phyloP scores from a whole-genome alignment of 1,140 invertebrate species.

The Drosophila tsacasi region DNA sequence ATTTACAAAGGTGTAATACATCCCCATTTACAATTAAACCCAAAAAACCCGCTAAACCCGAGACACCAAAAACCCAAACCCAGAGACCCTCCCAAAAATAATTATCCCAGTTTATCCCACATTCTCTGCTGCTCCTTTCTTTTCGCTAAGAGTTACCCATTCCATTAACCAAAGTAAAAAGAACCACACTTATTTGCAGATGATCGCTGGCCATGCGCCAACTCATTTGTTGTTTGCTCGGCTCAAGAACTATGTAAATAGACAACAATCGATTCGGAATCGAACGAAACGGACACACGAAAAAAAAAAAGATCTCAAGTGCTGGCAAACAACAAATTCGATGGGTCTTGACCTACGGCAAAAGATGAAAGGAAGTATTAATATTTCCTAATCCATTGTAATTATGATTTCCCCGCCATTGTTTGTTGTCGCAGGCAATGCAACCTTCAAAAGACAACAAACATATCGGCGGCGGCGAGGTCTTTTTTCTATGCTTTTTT shows the following conservation, averaged over 20 bases:
- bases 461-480: slow-evolving; percentile 39
- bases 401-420: slow-evolving; percentile 73
- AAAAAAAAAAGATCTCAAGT: slow-evolving; percentile 47
- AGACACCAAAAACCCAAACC: background rate
- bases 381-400: slow-evolving; percentile 82
- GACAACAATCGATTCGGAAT: slow-evolving; percentile 15
- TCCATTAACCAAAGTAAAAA: background rate
- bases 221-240: slow-evolving; percentile 69
- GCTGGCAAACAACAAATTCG: slow-evolving; percentile 23
- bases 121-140: slow-evolving; percentile 5
- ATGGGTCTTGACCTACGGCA: slow-evolving; percentile 45
- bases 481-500: slow-evolving; percentile 10
- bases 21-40: background rate
- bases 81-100: slow-evolving; percentile 7
- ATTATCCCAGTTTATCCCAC: slow-evolving; percentile 36
- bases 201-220: slow-evolving; percentile 69
- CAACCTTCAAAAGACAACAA: slow-evolving; percentile 58
- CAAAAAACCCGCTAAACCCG: background rate
- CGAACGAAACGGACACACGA: slow-evolving; percentile 18
- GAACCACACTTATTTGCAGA: slow-evolving; percentile 47
- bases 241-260: slow-evolving; percentile 61
- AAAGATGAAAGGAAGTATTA: slow-evolving; percentile 75
- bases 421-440: slow-evolving; percentile 73
- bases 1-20: too few species aligned
- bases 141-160: background rate